Evolutionary conservation across 2,113 vertebrate genomes (phyloP).

Genomic region (Perca schrenkii): DNA sequence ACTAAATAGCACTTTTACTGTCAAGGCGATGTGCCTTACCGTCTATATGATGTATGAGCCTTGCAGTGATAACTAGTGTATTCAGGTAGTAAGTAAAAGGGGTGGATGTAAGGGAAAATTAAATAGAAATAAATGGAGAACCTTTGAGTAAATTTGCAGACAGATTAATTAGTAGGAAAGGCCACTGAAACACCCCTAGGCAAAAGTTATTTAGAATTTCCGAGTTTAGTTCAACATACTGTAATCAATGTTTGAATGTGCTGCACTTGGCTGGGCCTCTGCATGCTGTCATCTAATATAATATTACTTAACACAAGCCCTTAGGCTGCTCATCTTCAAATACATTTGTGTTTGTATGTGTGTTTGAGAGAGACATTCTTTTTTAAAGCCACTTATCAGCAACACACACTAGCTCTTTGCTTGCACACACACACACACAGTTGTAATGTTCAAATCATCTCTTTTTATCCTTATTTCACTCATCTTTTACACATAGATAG

Average conservation of each 20-base stretch:
- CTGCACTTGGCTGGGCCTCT: constrained; percentile 8
- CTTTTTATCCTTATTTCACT: constrained; percentile 5
- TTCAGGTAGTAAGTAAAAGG: not conserved
- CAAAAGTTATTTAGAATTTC: not conserved
- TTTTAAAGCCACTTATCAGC: constrained; percentile 31
- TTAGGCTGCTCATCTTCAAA: constrained; percentile 10
- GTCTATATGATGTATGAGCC: not conserved
- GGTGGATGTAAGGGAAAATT: not conserved
- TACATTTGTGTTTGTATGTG: constrained; percentile 6
- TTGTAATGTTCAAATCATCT: constrained; percentile 6
- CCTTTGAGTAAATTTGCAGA: not conserved
- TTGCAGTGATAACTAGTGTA: not conserved
- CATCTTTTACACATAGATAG: constrained; percentile 9
- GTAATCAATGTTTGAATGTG: not conserved
- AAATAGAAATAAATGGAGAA: not conserved
- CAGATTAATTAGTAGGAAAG: not conserved
- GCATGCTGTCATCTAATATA: constrained; percentile 6
- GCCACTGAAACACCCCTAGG: not conserved
- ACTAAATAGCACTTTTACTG: not conserved
- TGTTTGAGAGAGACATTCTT: constrained; percentile 17
- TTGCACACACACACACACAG: not conserved
- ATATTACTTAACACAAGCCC: not conserved
- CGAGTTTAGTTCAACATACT: not conserved
- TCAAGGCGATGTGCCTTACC: not conserved
- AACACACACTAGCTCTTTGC: not conserved